Percentiles rank a stretch among this genome's conserved stretches.
Evolutionary conservation across 2,113 vertebrate genomes (phyloP).

Genomic region (Columbina picui): DNA sequence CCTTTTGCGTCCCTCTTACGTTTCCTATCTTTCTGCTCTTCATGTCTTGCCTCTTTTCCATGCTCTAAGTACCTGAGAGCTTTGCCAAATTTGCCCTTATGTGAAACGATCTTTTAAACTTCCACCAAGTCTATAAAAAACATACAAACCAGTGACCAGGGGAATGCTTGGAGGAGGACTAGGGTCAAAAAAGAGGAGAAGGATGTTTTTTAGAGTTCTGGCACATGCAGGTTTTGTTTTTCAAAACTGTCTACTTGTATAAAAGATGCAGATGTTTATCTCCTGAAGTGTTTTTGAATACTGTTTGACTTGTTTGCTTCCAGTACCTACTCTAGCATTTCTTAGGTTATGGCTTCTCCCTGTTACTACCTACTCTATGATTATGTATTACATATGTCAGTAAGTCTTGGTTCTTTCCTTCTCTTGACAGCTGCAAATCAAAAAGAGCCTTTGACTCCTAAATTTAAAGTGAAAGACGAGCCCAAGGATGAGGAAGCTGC

Average conservation of each 20-base stretch:
- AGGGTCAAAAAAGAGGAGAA: background rate
- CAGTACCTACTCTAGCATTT: background rate
- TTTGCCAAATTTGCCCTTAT: background rate
- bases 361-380: background rate
- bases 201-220: background rate
- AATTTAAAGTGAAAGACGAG: slow-evolving; percentile 94
- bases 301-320: background rate
- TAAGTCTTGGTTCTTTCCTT: slow-evolving; percentile 33
- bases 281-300: background rate
- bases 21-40: background rate
- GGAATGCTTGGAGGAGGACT: background rate
- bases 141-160: background rate
- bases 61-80: background rate
- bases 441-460: slow-evolving; percentile 91
- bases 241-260: background rate
- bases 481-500: slow-evolving; percentile 85
- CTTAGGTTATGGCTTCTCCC: background rate
- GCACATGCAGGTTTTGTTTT: background rate
- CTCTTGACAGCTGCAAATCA: slow-evolving; percentile 92
- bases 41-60: background rate
- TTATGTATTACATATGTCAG: background rate
- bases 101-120: background rate
- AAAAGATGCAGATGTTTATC: background rate
- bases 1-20: background rate
- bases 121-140: background rate